Percentiles rank a stretch among this genome's conserved stretches.
These are phyloP conservation scores for Procavia capensis DNA, from an alignment of 2,113 vertebrate genomes.

Conservation along the genomic window DNA sequence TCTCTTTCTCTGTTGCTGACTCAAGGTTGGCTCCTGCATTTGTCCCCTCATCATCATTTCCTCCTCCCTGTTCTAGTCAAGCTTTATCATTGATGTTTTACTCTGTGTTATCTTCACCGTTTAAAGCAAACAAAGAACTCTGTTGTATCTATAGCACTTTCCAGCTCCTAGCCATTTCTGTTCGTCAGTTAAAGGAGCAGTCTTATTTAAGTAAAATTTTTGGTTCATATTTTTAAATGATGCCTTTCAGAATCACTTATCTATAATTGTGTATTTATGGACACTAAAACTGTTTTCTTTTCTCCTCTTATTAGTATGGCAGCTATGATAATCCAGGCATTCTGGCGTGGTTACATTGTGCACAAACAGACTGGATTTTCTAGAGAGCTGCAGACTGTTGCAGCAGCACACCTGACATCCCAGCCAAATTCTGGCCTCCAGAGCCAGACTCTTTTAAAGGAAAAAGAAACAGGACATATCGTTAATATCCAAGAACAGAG, in stretches of 20 bases:
- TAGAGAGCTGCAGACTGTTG: constrained; percentile 69
- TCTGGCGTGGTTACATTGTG: constrained; percentile 82
- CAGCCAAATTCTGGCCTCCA: constrained; percentile 63
- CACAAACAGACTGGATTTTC: constrained; percentile 76
- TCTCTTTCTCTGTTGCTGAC: neutral
- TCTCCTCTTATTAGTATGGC: constrained; percentile 80
- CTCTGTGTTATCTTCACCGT: neutral
- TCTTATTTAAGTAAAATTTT: constrained; percentile 30
- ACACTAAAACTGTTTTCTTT: constrained; percentile 19
- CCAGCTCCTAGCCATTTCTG: neutral
- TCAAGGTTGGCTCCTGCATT: neutral
- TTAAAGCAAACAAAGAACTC: neutral
- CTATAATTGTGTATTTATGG: neutral
- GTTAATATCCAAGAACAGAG: constrained; percentile 56
- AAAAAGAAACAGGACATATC: constrained; percentile 41
- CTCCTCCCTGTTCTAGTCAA: too few relatives aligned
- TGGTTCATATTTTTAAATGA: neutral
- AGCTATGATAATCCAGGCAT: constrained; percentile 86
- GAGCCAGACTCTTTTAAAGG: constrained; percentile 44
- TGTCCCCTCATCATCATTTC: neutral
- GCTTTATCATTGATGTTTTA: neutral
- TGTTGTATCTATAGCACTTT: neutral
- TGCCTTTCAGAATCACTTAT: neutral
- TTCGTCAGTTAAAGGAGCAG: neutral
- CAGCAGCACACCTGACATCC: constrained; percentile 78